These are phyloP conservation scores for Brachyrhaphis roseni DNA, from an alignment of 2,797 vertebrate species.

Conservation along the genomic window DNA sequence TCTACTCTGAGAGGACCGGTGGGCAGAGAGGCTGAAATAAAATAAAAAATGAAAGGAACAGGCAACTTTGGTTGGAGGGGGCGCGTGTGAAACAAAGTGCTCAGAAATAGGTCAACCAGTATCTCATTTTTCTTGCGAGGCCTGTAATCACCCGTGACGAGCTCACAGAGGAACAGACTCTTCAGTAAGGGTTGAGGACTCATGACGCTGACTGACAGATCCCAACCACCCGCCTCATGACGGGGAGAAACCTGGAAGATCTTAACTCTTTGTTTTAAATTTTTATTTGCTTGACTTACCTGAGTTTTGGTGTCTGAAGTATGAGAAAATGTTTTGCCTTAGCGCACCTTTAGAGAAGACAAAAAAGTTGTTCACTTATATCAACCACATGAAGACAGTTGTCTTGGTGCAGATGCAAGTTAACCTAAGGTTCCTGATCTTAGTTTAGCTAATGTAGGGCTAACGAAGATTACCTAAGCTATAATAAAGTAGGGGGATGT, in stretches of 20 bases:
- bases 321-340: neutral
- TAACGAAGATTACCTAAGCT: neutral
- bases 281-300: conserved; percentile 17
- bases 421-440: neutral
- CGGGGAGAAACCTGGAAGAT: conserved; percentile 43
- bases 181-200: conserved; percentile 63
- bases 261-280: conserved; percentile 43
- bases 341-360: neutral
- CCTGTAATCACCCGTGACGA: conserved; percentile 80
- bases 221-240: conserved; percentile 49
- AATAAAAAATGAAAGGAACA: conserved; percentile 49
- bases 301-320: neutral
- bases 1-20: conserved; percentile 70
- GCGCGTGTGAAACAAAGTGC: conserved; percentile 81
- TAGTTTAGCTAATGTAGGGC: neutral
- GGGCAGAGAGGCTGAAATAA: conserved; percentile 59
- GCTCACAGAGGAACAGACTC: conserved; percentile 69
- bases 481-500: neutral
- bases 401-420: neutral
- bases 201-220: conserved; percentile 53
- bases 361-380: neutral
- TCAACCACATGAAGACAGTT: neutral
- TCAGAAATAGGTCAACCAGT: conserved; percentile 78
- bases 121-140: conserved; percentile 79
- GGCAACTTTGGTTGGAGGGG: conserved; percentile 56